Base-by-base conservation (phyloP, 2,888 invertebrate genomes). In the Podotricha telesiphe region DNA sequence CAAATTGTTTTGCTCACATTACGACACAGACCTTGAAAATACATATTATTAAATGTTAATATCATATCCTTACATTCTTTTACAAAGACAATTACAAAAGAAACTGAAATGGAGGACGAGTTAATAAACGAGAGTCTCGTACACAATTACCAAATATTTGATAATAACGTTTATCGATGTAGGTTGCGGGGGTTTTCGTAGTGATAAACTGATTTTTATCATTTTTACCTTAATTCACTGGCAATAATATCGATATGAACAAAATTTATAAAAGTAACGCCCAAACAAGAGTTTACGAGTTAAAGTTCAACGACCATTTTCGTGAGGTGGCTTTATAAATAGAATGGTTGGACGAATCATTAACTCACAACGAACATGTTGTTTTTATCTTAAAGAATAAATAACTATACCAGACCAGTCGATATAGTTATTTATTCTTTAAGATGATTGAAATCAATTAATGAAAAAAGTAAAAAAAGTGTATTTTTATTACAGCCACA, bases 1-100 rank as follows among this genome's bases (percentile, higher is more conserved):
- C 45, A 65, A 71, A 71, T 71, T 68, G 67, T 71, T 68, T 69
- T 55, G 65, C 55, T 55, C 50, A 62, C 56, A 48, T 64, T 71
- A 64, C 56, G 48, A 37, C 58, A 47, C 15, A 58, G 68, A 63
- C 70, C 70, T 72, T 72, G 67, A 66, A 42, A 66, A 56, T 34
- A 65, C 65, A 42, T 28, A 53, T 22, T n/a, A 45, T 45, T 59
- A 47, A 65, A 42, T 56, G 58, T 62, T 42, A 51, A 61, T 59
- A 50, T 13, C 11, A 53, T 50, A 62, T 37, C 55, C 19, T 45
- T 55, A 13, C 42, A 28, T 59, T 70, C n/a, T 64, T n/a, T 40
- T 45, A 40, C 19, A 20, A 19, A 62, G 11, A 53, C 2, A 45
- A 51, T 51, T 11, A 47, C 17, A 53, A 63, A 66, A 42, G 34